Base-by-base conservation (phyloP, 2,888 invertebrate genomes). In the Dendrolimus pini region DNA sequence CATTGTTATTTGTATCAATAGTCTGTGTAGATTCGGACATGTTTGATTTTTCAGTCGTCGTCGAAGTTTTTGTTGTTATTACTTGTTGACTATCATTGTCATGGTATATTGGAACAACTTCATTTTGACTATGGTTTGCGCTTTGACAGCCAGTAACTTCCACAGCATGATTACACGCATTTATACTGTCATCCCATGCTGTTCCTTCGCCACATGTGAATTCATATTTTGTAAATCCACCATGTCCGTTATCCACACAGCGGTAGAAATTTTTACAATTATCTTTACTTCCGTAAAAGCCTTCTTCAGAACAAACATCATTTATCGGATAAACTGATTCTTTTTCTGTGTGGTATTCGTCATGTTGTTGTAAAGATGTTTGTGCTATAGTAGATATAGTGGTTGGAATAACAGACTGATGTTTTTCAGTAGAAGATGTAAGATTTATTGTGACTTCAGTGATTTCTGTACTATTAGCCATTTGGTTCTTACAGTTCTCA, bases 191-290 rank as follows among this genome's bases (percentile, higher is more conserved):
- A 70, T 93, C 93, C 92, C 93, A 93, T 47, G 91, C 92, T 6
- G 93, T 93, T 42, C 92, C 93, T 55, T 88, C 85, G 8, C 92
- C 92, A 68, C 93, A 93, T 18, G 78, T 75, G 69, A 92, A 93
- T 53, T 92, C 89, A 67, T 92, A 92, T 71, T 91, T 92, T 1
- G 79, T 89, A 55, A 78, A 89, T n/a, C 81, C 82, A 12, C 82
- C 83, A 63, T 82, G 68, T 41, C 87, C 88, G 66, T 88, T 82
- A 60, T 80, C 75, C 13, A 89, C 91, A 75, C 92, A 92, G 61
- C 92, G 76, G 60, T 90, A 89, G 69, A 92, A 92, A 65, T 85
- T 83, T 59, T 72, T 86, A 64, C 92, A 92, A 61, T 92, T 86
- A 53, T 84, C 80, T 68, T 82, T 70, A 62, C 87, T 79, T 7